Conservation (phyloP, 2,888 invertebrate species). For the Agelastica alni region DNA sequence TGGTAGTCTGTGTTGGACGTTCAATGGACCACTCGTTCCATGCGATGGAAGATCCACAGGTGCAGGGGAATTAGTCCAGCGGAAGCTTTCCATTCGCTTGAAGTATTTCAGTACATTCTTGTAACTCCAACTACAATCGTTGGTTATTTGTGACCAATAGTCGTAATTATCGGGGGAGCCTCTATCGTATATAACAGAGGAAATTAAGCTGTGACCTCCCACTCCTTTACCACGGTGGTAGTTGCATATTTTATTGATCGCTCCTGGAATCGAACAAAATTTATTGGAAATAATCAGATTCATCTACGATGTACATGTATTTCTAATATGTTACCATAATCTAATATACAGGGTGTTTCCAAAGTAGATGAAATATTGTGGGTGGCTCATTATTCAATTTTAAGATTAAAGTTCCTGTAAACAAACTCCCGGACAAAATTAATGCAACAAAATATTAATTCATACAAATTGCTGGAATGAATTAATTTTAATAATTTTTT, state of each 20-base stretch:
- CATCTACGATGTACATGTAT: no score
- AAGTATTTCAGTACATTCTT: conserved; percentile 60
- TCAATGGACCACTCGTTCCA: conserved; percentile 28
- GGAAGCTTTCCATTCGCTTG: conserved; percentile 29
- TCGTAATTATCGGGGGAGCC: conserved; percentile 58
- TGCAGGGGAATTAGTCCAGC: conserved; percentile 15
- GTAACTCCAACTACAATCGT: conserved; percentile 59
- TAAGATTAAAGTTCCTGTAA: no score
- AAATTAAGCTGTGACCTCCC: conserved; percentile 59
- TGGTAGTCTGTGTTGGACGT: conserved; percentile 33
- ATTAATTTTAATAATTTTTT: no score
- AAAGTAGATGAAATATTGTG: no score
- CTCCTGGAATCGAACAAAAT: no score
- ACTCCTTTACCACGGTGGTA: conserved; percentile 56
- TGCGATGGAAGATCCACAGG: conserved; percentile 22
- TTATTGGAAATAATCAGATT: no score
- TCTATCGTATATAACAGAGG: conserved; percentile 59
- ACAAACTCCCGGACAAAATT: no score
- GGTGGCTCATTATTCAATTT: no score
- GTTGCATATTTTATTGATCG: neutral
- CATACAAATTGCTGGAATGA: no score
- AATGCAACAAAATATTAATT: no score
- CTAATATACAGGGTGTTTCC: no score
- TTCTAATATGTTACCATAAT: no score
- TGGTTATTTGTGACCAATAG: conserved; percentile 52